These are phyloP conservation scores for Myrmophylax atrothorax DNA, from an alignment of 2,113 vertebrate genomes.

Conservation along the genomic window DNA sequence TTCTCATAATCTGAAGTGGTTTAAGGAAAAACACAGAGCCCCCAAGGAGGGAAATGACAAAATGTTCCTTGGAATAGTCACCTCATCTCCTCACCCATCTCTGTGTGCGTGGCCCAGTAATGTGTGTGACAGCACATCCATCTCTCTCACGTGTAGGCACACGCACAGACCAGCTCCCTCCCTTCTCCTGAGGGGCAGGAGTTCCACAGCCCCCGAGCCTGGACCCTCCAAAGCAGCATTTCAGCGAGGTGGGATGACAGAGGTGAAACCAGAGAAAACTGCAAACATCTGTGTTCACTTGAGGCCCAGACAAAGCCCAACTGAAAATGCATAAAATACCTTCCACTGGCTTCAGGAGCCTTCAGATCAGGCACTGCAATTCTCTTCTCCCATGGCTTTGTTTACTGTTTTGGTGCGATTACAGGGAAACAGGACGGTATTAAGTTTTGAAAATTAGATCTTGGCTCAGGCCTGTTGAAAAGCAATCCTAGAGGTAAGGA, in stretches of 20 bases:
- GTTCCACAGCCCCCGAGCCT: background rate
- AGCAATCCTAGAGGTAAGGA: background rate
- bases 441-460: background rate
- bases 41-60: slow-evolving; percentile 53
- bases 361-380: background rate
- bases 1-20: slow-evolving; percentile 32
- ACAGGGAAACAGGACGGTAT: background rate
- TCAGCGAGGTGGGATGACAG: background rate
- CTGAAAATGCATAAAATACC: slow-evolving; percentile 19
- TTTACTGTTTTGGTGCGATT: slow-evolving; percentile 16
- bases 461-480: background rate
- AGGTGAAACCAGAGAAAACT: slow-evolving; percentile 20
- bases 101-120: background rate
- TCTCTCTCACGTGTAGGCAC: accelerated
- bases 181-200: background rate
- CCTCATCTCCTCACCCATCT: background rate
- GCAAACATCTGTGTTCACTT: slow-evolving; percentile 21
- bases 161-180: accelerated
- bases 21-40: slow-evolving; percentile 45
- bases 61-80: slow-evolving; percentile 9
- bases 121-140: background rate
- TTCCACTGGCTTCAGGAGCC: slow-evolving; percentile 12
- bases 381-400: background rate
- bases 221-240: background rate
- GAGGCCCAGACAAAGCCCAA: background rate